A percentile compares a stretch with the other conserved stretches of the same genome.
Evolutionary conservation across 2,797 vertebrate genomes (phyloP).

Genomic region (Thripadectes ignobilis): DNA sequence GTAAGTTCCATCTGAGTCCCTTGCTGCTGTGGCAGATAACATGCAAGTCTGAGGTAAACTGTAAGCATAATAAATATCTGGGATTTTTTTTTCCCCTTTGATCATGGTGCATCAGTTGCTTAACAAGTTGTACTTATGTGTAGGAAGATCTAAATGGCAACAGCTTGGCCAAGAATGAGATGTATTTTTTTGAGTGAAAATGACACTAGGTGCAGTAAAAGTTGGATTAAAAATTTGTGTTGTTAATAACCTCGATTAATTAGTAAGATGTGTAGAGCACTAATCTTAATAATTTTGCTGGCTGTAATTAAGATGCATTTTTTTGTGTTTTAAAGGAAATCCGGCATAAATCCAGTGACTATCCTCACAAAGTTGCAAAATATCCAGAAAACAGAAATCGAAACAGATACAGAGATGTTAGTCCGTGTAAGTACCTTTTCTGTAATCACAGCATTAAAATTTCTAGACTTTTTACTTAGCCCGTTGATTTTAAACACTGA

Average conservation of each 20-base stretch:
- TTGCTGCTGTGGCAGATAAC: background rate
- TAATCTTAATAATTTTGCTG: background rate
- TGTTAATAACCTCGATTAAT: background rate
- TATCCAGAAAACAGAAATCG: conserved; percentile 94
- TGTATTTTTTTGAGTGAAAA: background rate
- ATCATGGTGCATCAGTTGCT: background rate
- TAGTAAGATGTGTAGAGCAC: background rate
- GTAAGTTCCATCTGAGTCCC: background rate
- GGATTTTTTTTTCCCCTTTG: rapidly evolving
- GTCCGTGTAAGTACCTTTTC: conserved; percentile 88
- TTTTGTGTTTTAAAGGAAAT: conserved; percentile 86
- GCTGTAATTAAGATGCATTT: conserved; percentile 59
- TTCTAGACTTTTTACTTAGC: background rate
- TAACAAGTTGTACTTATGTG: background rate
- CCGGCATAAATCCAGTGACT: conserved; percentile 91
- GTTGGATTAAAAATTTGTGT: background rate
- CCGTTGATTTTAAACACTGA: background rate
- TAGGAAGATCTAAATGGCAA: background rate
- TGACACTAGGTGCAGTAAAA: background rate
- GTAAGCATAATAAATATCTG: background rate
- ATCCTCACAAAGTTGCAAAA: conserved; percentile 92
- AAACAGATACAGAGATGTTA: conserved; percentile 99
- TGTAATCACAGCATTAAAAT: background rate
- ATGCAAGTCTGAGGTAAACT: background rate
- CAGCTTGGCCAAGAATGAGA: background rate